These are phyloP conservation scores for Pterois miles DNA, from an alignment of 2,797 vertebrate species.

Conservation along the genomic window DNA sequence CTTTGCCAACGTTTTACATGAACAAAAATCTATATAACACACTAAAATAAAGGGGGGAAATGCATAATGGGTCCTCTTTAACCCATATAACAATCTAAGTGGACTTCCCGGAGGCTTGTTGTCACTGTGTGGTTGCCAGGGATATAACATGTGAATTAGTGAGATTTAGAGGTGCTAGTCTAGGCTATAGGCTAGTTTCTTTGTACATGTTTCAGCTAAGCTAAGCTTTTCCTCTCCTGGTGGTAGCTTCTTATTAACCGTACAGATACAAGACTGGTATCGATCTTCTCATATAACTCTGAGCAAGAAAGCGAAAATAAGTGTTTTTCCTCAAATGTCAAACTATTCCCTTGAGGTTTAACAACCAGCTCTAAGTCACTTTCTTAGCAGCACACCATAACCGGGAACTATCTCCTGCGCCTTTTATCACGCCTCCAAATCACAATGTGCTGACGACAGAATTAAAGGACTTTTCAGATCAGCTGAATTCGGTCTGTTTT, in stretches of 20 bases:
- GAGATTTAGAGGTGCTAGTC: not conserved
- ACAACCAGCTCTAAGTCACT: not conserved
- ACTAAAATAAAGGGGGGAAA: too few species aligned
- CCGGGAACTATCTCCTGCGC: not conserved
- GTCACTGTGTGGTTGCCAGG: not conserved
- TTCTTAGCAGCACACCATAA: not conserved
- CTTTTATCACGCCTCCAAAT: constrained; percentile 2
- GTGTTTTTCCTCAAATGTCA: not conserved
- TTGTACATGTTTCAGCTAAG: not conserved
- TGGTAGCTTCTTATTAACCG: not conserved
- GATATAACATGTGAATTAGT: not conserved
- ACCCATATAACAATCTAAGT: not conserved
- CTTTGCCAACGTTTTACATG: too few species aligned
- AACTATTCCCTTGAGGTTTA: not conserved
- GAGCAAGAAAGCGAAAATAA: not conserved
- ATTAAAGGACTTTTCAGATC: constrained; percentile 17
- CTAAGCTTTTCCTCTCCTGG: not conserved
- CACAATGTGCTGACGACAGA: constrained; percentile 8
- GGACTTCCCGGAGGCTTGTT: not conserved
- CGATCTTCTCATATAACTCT: not conserved
- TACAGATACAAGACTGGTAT: not conserved
- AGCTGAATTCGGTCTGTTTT: constrained; percentile 16
- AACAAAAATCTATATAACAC: too few species aligned
- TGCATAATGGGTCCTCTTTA: not conserved
- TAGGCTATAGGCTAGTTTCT: not conserved